These are phyloP conservation scores for Hoplostethus mediterraneus DNA, from an alignment of 2,797 vertebrate genomes.

Conservation along the genomic window DNA sequence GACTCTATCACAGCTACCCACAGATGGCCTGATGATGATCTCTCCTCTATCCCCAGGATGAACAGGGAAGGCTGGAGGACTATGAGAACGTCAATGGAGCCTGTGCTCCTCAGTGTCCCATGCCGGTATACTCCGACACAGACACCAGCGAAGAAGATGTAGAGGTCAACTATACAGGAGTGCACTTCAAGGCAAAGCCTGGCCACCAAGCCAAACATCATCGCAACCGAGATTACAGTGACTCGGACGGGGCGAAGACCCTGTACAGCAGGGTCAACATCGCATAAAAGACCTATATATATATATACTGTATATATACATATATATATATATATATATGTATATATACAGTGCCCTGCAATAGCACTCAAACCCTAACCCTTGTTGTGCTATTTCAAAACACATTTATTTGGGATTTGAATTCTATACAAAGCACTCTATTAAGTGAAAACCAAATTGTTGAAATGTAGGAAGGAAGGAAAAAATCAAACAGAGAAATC, in stretches of 20 bases:
- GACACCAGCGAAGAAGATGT: constrained; percentile 66
- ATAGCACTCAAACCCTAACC: no score
- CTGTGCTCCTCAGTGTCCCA: background rate
- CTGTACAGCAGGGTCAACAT: constrained; percentile 60
- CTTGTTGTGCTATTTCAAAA: background rate
- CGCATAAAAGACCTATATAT: constrained; percentile 14
- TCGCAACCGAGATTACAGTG: constrained; percentile 17
- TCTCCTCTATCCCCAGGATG: constrained; percentile 14
- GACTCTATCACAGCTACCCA: background rate
- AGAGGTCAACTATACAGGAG: constrained; percentile 52
- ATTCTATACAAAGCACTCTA: no score
- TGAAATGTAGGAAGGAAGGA: no score
- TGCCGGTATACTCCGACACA: constrained; percentile 18
- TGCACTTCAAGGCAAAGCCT: constrained; percentile 48
- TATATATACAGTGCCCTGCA: no score
- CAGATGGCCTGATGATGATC: background rate
- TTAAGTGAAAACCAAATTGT: no score
- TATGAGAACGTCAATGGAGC: constrained; percentile 49
- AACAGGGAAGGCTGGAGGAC: constrained; percentile 7
- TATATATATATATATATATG: no score
- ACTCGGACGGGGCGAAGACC: constrained; percentile 41
- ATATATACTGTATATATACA: no score
- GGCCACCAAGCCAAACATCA: background rate
- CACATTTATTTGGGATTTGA: no score
- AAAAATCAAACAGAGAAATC: no score